A percentile compares a stretch with the other conserved stretches of the same genome.
Conservation (phyloP, 2,888 invertebrate species). For the Drosophila kambysellisi region DNA sequence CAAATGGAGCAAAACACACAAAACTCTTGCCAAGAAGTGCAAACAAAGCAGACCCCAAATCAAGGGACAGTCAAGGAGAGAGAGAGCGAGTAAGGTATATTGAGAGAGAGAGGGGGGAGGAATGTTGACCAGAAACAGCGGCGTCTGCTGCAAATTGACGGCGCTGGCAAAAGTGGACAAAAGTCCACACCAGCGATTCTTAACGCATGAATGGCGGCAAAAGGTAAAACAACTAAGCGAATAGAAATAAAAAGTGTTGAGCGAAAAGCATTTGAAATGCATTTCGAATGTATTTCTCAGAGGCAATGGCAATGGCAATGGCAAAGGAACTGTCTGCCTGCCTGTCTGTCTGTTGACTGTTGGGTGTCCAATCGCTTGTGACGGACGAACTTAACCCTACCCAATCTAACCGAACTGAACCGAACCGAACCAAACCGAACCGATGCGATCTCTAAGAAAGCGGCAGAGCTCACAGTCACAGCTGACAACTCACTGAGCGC, state of each 20-base stretch:
- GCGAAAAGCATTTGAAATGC: slow-evolving; percentile 63
- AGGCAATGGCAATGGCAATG: slow-evolving; percentile 10
- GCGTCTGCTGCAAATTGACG: slow-evolving; percentile 68
- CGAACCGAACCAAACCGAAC: slow-evolving; percentile 39
- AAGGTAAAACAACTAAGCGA: slow-evolving; percentile 27
- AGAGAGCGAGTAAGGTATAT: background rate
- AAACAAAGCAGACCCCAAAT: slow-evolving; percentile 75
- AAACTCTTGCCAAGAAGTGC: slow-evolving; percentile 61
- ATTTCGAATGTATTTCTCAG: slow-evolving; percentile 51
- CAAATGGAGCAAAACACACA: slow-evolving; percentile 79
- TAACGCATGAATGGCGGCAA: slow-evolving; percentile 77
- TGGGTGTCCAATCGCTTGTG: slow-evolving; percentile 76
- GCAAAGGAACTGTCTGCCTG: slow-evolving; percentile 2
- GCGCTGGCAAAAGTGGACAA: slow-evolving; percentile 66
- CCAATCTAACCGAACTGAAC: slow-evolving; percentile 21
- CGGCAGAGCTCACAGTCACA: slow-evolving; percentile 60
- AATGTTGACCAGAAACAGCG: slow-evolving; percentile 22
- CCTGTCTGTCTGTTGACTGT: background rate
- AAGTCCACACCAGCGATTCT: slow-evolving; percentile 65
- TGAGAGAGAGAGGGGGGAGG: background rate
- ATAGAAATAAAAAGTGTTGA: slow-evolving; percentile 70
- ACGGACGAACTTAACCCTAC: slow-evolving; percentile 57
- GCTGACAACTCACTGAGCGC: slow-evolving; percentile 81
- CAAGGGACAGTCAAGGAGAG: slow-evolving; percentile 34
- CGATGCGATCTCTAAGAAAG: slow-evolving; percentile 69